Evolutionary conservation across 2,113 vertebrate species (phyloP).

Genomic region (Lonchura striata): DNA sequence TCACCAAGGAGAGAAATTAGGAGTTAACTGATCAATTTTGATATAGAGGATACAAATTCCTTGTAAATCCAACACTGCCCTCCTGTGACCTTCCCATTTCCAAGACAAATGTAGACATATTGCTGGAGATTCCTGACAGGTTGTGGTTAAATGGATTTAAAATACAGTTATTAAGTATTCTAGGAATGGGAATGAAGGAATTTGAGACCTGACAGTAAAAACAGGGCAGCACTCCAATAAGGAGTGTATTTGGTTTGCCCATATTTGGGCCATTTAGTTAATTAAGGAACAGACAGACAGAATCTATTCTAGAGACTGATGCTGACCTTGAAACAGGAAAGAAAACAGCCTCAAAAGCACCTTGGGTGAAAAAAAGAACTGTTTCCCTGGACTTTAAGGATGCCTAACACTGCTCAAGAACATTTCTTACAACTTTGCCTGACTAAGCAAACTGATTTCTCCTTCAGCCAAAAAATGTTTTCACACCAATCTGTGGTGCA

Average conservation of each 20-base stretch:
- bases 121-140: neutral
- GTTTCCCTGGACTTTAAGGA: neutral
- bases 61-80: neutral
- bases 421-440: neutral
- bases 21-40: neutral
- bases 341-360: neutral
- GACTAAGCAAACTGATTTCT: neutral
- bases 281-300: neutral
- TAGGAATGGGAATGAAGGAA: neutral
- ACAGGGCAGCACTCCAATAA: neutral
- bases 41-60: neutral
- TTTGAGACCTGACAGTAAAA: neutral
- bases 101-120: neutral
- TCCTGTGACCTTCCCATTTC: neutral
- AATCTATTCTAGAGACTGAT: neutral
- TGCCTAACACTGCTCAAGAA: neutral
- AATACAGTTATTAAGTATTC: neutral
- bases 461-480: slow-evolving; percentile 16
- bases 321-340: neutral
- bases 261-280: neutral
- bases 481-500: slow-evolving; percentile 27
- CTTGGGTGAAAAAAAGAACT: neutral
- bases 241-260: neutral
- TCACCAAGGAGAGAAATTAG: neutral
- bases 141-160: neutral